Base-by-base conservation (phyloP, 2,797 vertebrate genomes). In the Lutjanus argentimaculatus region DNA sequence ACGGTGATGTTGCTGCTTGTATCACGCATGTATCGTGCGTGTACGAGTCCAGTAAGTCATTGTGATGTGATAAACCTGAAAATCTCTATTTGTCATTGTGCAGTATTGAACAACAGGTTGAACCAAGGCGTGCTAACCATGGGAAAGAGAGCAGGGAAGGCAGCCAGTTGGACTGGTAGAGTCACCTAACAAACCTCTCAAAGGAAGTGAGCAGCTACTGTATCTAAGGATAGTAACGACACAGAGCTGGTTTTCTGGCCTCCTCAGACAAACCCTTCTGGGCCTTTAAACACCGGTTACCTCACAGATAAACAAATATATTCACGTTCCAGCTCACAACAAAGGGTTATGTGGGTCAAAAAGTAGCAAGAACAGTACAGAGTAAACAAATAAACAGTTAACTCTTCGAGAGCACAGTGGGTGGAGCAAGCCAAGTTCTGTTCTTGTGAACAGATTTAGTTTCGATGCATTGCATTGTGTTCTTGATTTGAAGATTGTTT, bases 161-260 rank as follows among this genome's bases (percentile, higher is more conserved):
- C 86, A 94, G 91, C 93, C 89, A 88, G 93, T 94, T 53, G 53
- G 86, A 94, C 93, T 89, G 91, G 93, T 92, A 92, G 86, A 89
- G 92, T 92, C 89, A 89, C 88, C 88, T 92, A 17, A 57, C 25
- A 55, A 73, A 66, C 22, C 53, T 76, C 30, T 79, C 66, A 42
- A 11, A 88, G 84, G 86, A 88, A 90, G 84, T 53, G n/a, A 85
- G 72, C 2, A 14, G 78, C 74, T 86, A 86, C 82, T 90, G 90
- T 87, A 79, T 75, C 79, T 65, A 30, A 75, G 53, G 36, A 69
- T 2, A 63, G 73, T 46, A 57, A 77, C 6, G 1, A 85, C 63
- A 72, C 61, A 63, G 13, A 46, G 25, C 43, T n/a, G 45, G 52
- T 72, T 67, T 8, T 22, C 12, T 19, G 40, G n/a, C 25, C 22